phyloP scores from a whole-genome alignment of 2,113 vertebrate genomes.

The Cavia aperea region DNA sequence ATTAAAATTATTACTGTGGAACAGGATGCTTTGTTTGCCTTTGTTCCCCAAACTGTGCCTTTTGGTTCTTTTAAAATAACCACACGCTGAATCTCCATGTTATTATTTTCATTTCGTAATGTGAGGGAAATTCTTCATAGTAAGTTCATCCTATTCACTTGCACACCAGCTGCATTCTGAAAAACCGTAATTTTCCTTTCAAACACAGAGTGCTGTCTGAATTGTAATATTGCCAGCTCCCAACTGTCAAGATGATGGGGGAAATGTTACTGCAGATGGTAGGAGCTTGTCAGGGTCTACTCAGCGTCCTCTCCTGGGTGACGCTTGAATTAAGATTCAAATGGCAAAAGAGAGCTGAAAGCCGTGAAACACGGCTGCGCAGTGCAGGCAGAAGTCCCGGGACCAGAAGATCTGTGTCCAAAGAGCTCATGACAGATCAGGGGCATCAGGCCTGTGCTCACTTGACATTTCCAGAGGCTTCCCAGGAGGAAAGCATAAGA shows the following conservation, averaged over 20 bases:
- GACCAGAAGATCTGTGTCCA: neutral
- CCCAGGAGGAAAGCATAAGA: conserved; percentile 9
- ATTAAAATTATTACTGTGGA: conserved; percentile 58
- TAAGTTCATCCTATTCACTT: conserved; percentile 51
- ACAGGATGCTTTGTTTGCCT: conserved; percentile 50
- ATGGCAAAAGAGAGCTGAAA: conserved; percentile 25
- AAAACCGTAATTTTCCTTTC: conserved; percentile 70
- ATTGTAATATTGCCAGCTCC: conserved; percentile 52
- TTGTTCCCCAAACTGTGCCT: conserved; percentile 46
- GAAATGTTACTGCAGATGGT: conserved; percentile 54
- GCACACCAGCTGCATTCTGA: conserved; percentile 64
- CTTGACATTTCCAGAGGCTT: neutral
- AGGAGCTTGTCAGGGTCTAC: conserved; percentile 38
- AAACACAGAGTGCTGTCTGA: conserved; percentile 49
- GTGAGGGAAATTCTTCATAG: conserved; percentile 35
- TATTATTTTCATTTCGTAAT: conserved; percentile 61
- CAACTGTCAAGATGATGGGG: conserved; percentile 60
- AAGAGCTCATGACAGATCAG: neutral
- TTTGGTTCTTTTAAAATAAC: conserved; percentile 53
- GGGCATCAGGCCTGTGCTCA: neutral
- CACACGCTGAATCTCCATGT: conserved; percentile 52
- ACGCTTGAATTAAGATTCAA: conserved; percentile 47
- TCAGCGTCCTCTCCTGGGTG: neutral
- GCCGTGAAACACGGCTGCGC: neutral
- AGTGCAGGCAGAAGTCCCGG: neutral